Percentiles rank a stretch among this genome's conserved stretches.
Evolutionary conservation across 2,113 vertebrate genomes (phyloP).

Genomic region (Phylloscopus trochilus): DNA sequence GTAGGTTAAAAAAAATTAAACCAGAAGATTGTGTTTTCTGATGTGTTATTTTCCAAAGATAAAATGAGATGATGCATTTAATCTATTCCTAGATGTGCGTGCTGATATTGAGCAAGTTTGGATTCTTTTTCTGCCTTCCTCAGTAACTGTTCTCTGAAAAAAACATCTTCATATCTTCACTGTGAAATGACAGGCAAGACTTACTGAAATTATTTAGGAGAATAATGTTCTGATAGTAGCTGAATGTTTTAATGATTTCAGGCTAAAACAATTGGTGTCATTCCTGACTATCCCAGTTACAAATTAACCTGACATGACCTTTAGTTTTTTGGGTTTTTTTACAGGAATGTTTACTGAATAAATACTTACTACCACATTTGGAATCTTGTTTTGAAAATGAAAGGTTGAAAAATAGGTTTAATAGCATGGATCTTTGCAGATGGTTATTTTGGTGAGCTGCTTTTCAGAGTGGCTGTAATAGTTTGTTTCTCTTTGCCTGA

Average conservation of each 20-base stretch:
- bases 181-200: background rate
- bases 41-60: background rate
- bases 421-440: background rate
- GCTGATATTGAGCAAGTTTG: background rate
- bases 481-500: background rate
- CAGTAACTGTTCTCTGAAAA: background rate
- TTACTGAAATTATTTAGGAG: background rate
- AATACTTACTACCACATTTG: background rate
- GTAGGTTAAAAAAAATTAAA: background rate
- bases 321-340: background rate
- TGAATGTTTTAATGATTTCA: background rate
- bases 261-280: background rate
- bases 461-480: background rate
- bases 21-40: background rate
- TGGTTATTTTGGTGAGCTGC: background rate
- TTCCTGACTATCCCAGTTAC: conserved; percentile 14
- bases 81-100: background rate
- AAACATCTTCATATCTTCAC: background rate
- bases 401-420: background rate
- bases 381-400: background rate
- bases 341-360: conserved; percentile 22
- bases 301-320: conserved; percentile 41
- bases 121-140: background rate
- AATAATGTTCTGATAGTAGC: background rate
- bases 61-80: background rate